A percentile compares a stretch with the other conserved stretches of the same genome.
Conservation (phyloP, 1,140 invertebrate species). For the Ctenoplectra terminalis region DNA sequence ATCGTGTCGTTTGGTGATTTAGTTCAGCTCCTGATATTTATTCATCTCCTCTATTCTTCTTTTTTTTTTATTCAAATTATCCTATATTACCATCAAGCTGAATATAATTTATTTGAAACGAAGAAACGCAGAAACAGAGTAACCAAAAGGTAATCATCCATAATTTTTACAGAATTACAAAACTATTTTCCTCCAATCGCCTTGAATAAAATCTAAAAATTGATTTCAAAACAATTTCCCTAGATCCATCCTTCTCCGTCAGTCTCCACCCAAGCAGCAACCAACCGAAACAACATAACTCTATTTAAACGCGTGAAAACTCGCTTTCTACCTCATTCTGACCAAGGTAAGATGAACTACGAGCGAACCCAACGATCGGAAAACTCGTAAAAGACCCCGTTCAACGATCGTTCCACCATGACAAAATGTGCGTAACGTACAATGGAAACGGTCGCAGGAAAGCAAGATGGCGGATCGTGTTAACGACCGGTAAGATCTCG, state of each 20-base stretch:
- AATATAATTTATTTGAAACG: too few relatives aligned
- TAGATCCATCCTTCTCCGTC: neutral
- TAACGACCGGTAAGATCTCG: neutral
- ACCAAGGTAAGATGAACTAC: neutral
- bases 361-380: neutral
- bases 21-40: neutral
- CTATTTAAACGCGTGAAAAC: constrained; percentile 23
- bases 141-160: too few relatives aligned
- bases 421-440: neutral
- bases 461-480: neutral
- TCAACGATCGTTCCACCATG: neutral
- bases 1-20: neutral
- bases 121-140: too few relatives aligned
- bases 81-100: too few relatives aligned
- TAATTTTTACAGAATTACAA: too few relatives aligned
- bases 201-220: too few relatives aligned
- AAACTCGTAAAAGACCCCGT: neutral
- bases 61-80: too few relatives aligned
- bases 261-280: neutral
- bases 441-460: neutral
- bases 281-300: neutral
- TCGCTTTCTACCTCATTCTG: neutral
- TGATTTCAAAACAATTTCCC: too few relatives aligned
- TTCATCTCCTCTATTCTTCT: neutral
- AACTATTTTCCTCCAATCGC: too few relatives aligned